Conservation (phyloP, 2,888 invertebrate genomes). For the Spisula solida region DNA sequence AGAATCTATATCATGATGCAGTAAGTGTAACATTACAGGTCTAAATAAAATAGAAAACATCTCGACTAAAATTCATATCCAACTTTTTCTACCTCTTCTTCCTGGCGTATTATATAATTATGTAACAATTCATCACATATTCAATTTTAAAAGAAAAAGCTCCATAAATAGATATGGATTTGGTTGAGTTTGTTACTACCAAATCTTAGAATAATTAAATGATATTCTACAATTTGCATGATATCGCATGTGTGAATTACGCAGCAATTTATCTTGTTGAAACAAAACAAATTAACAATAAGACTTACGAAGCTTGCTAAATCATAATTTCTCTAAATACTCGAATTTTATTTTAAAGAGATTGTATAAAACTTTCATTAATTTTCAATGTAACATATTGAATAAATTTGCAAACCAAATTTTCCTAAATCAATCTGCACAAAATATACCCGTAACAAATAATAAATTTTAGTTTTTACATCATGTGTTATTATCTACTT, state of each 20-base stretch:
- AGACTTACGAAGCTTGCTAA: too few species aligned
- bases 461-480: background rate
- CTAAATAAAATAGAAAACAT: background rate
- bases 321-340: background rate
- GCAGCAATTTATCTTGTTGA: too few species aligned
- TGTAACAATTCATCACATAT: background rate
- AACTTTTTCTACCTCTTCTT: background rate
- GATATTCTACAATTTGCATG: too few species aligned
- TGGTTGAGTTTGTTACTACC: too few species aligned
- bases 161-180: too few species aligned
- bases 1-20: background rate
- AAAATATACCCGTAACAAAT: background rate
- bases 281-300: too few species aligned
- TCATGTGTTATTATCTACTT: background rate
- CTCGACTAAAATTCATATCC: background rate
- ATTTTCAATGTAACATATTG: background rate
- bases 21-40: background rate
- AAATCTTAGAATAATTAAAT: too few species aligned
- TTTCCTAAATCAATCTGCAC: background rate
- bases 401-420: background rate
- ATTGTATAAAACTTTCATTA: too few species aligned
- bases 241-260: too few species aligned
- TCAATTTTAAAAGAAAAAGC: background rate
- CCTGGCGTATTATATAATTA: background rate
- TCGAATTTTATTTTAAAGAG: background rate